A percentile compares a stretch with the other conserved stretches of the same genome.
phyloP scores from a whole-genome alignment of 2,888 invertebrate species.

The Osmoderma eremita region DNA sequence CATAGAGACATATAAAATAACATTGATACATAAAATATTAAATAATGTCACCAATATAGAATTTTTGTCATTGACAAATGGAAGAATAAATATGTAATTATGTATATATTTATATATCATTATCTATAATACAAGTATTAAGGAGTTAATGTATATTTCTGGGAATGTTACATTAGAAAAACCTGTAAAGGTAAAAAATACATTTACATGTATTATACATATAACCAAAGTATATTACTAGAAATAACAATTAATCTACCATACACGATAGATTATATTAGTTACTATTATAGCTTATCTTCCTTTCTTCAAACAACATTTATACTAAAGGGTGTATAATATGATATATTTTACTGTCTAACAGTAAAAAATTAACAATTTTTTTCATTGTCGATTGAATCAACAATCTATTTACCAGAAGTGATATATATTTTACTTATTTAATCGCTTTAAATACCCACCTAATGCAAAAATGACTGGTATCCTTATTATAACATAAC shows the following conservation, averaged over 20 bases:
- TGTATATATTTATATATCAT: conserved; percentile 5
- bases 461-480: conserved; percentile 36
- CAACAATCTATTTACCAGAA: conserved; percentile 40
- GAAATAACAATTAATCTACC: conserved; percentile 19
- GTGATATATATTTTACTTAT: conserved; percentile 34
- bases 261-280: background rate
- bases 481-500: conserved; percentile 39
- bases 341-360: conserved; percentile 40
- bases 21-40: conserved; percentile 56
- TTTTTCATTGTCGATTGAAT: conserved; percentile 33
- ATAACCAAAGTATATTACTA: conserved; percentile 36
- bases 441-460: conserved; percentile 21
- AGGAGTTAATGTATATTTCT: conserved; percentile 52
- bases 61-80: conserved; percentile 52
- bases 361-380: conserved; percentile 42
- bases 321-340: conserved; percentile 33
- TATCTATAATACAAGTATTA: conserved; percentile 49
- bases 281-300: conserved; percentile 31
- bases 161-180: conserved; percentile 58
- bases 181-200: conserved; percentile 54
- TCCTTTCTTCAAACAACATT: conserved; percentile 38
- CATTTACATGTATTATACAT: conserved; percentile 46
- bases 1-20: conserved; percentile 58
- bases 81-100: conserved; percentile 49
- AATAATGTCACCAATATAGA: conserved; percentile 42